These are phyloP conservation scores for Sinopyrophorus schimmeli DNA, from an alignment of 2,888 invertebrate species.

Conservation along the genomic window DNA sequence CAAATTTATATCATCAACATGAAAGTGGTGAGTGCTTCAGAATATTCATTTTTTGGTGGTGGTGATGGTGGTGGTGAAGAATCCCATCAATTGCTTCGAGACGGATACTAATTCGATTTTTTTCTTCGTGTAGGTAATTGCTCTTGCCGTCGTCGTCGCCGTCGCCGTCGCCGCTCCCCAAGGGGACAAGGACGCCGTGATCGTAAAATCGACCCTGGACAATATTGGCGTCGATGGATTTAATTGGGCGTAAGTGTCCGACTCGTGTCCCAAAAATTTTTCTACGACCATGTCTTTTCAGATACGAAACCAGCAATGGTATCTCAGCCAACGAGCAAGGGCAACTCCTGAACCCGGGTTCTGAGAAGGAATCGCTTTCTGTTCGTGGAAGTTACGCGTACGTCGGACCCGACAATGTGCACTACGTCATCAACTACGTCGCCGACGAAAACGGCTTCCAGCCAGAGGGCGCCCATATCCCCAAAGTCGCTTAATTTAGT, in stretches of 20 bases:
- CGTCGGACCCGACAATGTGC: constrained; percentile 64
- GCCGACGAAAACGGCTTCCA: constrained; percentile 67
- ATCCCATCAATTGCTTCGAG: no score
- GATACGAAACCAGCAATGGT: constrained; percentile 69
- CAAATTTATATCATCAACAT: constrained; percentile 19
- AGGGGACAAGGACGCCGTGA: constrained; percentile 59
- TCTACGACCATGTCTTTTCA: constrained; percentile 42
- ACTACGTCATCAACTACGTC: constrained; percentile 64
- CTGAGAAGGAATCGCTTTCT: constrained; percentile 65
- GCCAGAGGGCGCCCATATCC: constrained; percentile 58
- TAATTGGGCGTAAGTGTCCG: constrained; percentile 48
- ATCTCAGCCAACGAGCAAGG: constrained; percentile 65
- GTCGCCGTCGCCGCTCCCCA: constrained; percentile 42
- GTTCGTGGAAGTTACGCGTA: constrained; percentile 66
- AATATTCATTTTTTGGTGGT: no score
- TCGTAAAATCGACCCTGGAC: constrained; percentile 64
- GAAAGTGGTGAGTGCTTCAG: constrained; percentile 31
- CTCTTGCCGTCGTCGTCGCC: constrained; percentile 37
- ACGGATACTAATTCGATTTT: no score
- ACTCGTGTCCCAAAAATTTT: constrained; percentile 16
- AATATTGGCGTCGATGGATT: constrained; percentile 59
- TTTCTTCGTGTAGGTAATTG: no score
- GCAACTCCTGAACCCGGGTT: constrained; percentile 64
- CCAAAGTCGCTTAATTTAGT: constrained; percentile 33
- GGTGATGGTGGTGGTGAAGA: no score